Base-by-base conservation (phyloP, 2,888 invertebrate genomes). In the Hemistola chrysoprasaria region DNA sequence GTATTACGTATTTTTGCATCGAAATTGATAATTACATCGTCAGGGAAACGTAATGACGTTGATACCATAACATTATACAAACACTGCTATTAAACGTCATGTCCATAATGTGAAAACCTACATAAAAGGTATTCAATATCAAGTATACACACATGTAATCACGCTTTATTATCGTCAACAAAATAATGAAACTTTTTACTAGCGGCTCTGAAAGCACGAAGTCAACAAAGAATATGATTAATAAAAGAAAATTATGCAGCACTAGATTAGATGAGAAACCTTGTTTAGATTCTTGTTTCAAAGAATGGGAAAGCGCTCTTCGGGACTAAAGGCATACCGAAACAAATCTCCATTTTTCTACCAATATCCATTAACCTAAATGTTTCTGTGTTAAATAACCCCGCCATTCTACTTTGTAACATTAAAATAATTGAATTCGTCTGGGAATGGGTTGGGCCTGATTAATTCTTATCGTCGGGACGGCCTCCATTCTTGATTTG, bases 371-470 rank as follows among this genome's bases (percentile, higher is more conserved):
- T 55, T 55, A 55, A 55, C 52, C 55, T 42, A 55, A 55, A 55
- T 52, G 52, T 55, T 57, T 54, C 50, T 54, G 47, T 57, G 50
- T 57, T 53, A 57, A 57, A 54, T 54, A 54, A 54, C 53, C 49
- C 46, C 37, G 42, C 54, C 50, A 53, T 51, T 55, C 50, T 54
- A 50, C 53, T 56, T 54, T 57, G 54, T 54, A 53, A 50, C 54
- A 57, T 54, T 53, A 53, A 57, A 54, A 57, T 56, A 56, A 58
- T 52, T 58, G 49, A 54, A 54, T 57, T 46, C 47, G 54, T 51
- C 51, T 50, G 39, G 53, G 48, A 54, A 53, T 57, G 50, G 50
- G 53, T 49, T 46, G 46, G 50, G 46, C 44, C 52, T 54, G 56
- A 57, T 57, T 57, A 54, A 57, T 57, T 54, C 54, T 53, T 54